phyloP scores from a whole-genome alignment of 30 jellyfish, hydroid and myxozoan genomes.

The Chrysaora quinquecirrha region DNA sequence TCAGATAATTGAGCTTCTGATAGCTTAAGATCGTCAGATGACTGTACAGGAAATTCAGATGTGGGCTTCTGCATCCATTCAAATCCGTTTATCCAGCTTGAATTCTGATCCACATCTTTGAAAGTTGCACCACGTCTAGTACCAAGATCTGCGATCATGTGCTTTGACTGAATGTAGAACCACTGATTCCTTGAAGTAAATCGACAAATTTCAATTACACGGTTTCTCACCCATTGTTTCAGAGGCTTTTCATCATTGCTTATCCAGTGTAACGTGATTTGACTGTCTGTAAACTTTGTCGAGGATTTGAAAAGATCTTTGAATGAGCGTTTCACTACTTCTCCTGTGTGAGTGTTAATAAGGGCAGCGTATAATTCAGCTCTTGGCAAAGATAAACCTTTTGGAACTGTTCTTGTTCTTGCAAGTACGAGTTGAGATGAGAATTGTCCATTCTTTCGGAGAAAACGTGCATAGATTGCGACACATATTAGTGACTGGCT shows the following conservation, averaged over 20 bases:
- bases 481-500: no score
- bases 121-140: slow-evolving; percentile 33
- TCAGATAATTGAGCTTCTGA: neutral
- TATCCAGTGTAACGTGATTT: slow-evolving; percentile 40
- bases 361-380: slow-evolving; percentile 15
- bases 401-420: slow-evolving; percentile 5
- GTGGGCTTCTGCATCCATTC: neutral
- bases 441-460: no score
- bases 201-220: slow-evolving; percentile 30
- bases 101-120: neutral
- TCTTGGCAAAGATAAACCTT: slow-evolving; percentile 10
- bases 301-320: neutral
- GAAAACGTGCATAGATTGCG: no score
- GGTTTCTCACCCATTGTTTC: slow-evolving; percentile 43
- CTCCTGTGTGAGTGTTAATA: slow-evolving; percentile 39
- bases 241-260: slow-evolving; percentile 20
- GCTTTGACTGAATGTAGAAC: slow-evolving; percentile 5
- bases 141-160: slow-evolving; percentile 47
- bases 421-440: slow-evolving; percentile 4
- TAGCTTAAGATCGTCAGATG: slow-evolving; percentile 7
- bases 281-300: slow-evolving; percentile 31
- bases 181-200: slow-evolving; percentile 11
- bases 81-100: slow-evolving; percentile 20
- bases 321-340: slow-evolving; percentile 27
- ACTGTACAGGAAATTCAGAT: slow-evolving; percentile 26